Conservation (phyloP, 2,113 vertebrate species). For the Numida meleagris region DNA sequence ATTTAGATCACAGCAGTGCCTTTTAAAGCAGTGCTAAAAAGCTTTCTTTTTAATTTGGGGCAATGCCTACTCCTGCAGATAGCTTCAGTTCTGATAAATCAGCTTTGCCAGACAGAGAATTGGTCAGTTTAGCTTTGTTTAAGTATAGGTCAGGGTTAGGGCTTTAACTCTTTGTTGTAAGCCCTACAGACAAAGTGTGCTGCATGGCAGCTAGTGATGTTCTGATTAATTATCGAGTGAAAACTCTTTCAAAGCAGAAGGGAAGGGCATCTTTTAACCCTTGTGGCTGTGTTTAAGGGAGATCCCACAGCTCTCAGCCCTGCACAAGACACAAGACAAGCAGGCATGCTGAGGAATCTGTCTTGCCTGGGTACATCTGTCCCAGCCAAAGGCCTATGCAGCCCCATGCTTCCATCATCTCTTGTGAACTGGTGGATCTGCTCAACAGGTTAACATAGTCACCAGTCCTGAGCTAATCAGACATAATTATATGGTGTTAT, state of each 20-base stretch:
- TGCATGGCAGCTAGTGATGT: background rate
- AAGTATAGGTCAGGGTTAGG: background rate
- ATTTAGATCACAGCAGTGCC: constrained; percentile 18
- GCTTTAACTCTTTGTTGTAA: background rate
- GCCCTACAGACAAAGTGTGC: background rate
- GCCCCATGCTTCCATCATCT: background rate
- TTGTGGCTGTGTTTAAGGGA: constrained; percentile 12
- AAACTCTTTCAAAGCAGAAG: constrained; percentile 7
- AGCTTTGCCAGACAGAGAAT: background rate
- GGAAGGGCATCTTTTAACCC: constrained; percentile 25
- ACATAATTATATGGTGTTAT: background rate
- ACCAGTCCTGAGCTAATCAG: constrained; percentile 20
- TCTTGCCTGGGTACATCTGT: constrained; percentile 34
- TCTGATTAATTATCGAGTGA: background rate
- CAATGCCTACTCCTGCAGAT: constrained; percentile 6
- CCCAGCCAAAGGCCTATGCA: constrained; percentile 59
- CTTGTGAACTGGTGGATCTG: constrained; percentile 27
- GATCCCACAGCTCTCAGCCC: constrained; percentile 1
- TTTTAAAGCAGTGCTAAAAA: constrained; percentile 3
- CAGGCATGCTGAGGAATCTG: constrained; percentile 51
- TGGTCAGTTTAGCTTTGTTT: background rate
- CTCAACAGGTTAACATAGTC: background rate
- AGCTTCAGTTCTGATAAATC: constrained; percentile 24
- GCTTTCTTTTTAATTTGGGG: background rate
- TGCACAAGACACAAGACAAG: background rate